Base-by-base conservation (phyloP, 1,140 invertebrate species). In the Pogonus chalceus region DNA sequence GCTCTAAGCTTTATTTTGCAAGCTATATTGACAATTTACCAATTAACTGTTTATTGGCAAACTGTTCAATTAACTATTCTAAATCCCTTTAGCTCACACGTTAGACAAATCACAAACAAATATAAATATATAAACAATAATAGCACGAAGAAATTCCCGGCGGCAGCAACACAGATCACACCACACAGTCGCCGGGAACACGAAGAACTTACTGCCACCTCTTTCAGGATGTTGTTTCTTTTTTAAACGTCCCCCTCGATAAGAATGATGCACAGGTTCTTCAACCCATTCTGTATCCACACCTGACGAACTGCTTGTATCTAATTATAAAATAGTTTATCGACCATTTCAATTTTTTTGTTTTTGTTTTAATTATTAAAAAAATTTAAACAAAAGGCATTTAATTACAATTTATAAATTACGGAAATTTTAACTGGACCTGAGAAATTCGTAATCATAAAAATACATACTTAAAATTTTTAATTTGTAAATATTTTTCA, bases 161-260 rank as follows among this genome's bases (percentile, higher is more conserved):
- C 23, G 46, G 39, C 48, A 49, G 37, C 52, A 58, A 52, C 55
- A 51, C 23, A 10, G 23, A 47, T 24, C 21, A 47, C 35, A 49
- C 47, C 47, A 22, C 9, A 51, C 21, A 53, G 55, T 35, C 55
- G 53, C 50, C 22, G 23, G 43, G 46, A 26, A 52, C 46, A 56
- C 56, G 52, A 35, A 62, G 61, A 65, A 76, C 75, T 77, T 76
- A 77, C 75, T 72, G 65, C 72, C 73, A n/a, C n/a, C n/a, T 23
- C 65, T 46, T 12, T 20, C 22, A 3, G 49, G 64, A 56, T 64
- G 70, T 60, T 75, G 72, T n/a, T n/a, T n/a, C 66, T 76, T 77
- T n/a, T n/a, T n/a, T n/a, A n/a, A n/a, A n/a, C n/a, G n/a, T n/a
- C n/a, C n/a, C n/a, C n/a, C n/a, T 64, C 72, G 71, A 64, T 74